phyloP scores from a whole-genome alignment of 2,113 vertebrate species.

The Seriola aureovittata region DNA sequence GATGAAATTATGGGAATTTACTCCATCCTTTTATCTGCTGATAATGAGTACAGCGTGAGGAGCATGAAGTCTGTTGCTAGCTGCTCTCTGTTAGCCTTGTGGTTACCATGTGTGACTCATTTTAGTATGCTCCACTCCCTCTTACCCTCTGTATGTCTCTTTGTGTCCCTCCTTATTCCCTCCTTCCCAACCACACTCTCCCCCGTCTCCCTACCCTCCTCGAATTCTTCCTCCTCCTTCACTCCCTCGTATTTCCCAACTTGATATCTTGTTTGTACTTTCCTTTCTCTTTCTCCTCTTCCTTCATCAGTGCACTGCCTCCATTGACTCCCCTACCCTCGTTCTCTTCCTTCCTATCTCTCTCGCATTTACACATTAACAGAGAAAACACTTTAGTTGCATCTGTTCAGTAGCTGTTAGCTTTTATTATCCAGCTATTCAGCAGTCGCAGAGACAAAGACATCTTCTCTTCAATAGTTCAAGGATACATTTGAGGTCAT shows the following conservation, averaged over 20 bases:
- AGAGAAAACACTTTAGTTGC: background rate
- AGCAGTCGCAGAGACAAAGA: background rate
- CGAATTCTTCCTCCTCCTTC: background rate
- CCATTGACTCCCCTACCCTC: background rate
- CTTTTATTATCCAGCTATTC: background rate
- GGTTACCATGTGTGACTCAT: slow-evolving; percentile 76
- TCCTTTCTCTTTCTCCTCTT: background rate
- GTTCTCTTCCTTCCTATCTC: background rate
- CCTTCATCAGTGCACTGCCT: background rate
- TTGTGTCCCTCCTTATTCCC: slow-evolving; percentile 34
- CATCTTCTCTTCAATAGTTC: background rate
- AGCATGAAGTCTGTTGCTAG: slow-evolving; percentile 46
- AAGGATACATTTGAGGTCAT: background rate
- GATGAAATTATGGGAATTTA: slow-evolving; percentile 3
- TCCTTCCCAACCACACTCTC: slow-evolving; percentile 36
- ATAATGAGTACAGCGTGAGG: background rate
- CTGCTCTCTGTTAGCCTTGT: slow-evolving; percentile 34
- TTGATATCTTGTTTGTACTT: slow-evolving; percentile 5
- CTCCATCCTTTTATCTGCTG: background rate
- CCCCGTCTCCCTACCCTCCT: slow-evolving; percentile 20
- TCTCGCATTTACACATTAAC: background rate
- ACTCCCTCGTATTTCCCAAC: background rate
- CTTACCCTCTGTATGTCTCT: slow-evolving; percentile 17
- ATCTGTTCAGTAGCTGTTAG: slow-evolving; percentile 1
- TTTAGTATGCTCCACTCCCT: slow-evolving; percentile 76